Conservation (phyloP, 2,888 invertebrate genomes). For the Aphrophora alni region DNA sequence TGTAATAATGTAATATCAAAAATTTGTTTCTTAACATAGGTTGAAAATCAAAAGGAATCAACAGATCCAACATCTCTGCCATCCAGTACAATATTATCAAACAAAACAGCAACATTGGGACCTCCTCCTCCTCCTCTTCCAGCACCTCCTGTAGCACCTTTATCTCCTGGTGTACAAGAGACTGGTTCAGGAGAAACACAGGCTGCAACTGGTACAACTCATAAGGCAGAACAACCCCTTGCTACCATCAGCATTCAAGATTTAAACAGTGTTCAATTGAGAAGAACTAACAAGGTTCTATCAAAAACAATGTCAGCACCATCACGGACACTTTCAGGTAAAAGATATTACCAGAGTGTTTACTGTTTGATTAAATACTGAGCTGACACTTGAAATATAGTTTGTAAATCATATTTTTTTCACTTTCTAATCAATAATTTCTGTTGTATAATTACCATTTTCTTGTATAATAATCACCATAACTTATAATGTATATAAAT, state of each 20-base stretch:
- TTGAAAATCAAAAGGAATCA: not conserved
- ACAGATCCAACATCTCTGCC: not conserved
- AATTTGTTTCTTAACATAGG: no score
- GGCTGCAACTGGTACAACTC: slow-evolving; percentile 58
- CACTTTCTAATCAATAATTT: no score
- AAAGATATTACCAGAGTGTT: not conserved
- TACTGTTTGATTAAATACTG: no score
- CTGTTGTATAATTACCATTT: no score
- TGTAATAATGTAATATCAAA: no score
- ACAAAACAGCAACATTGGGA: slow-evolving; percentile 11
- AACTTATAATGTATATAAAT: no score
- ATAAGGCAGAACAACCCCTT: slow-evolving; percentile 73
- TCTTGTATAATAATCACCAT: no score
- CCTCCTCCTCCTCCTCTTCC: slow-evolving; percentile 62
- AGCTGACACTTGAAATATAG: no score
- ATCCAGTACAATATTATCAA: not conserved
- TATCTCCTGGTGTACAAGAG: slow-evolving; percentile 54
- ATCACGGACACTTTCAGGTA: slow-evolving; percentile 53
- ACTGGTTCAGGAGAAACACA: slow-evolving; percentile 52
- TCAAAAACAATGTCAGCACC: slow-evolving; percentile 87
- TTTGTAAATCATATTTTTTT: no score
- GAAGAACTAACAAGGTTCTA: slow-evolving; percentile 76
- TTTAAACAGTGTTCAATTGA: slow-evolving; percentile 80
- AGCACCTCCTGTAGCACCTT: slow-evolving; percentile 55
- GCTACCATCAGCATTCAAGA: slow-evolving; percentile 89